Evolutionary conservation across 2,888 invertebrate species (phyloP), one percentile per base, ranked within the genome.

Genomic region (Lathronympha strigana): DNA sequence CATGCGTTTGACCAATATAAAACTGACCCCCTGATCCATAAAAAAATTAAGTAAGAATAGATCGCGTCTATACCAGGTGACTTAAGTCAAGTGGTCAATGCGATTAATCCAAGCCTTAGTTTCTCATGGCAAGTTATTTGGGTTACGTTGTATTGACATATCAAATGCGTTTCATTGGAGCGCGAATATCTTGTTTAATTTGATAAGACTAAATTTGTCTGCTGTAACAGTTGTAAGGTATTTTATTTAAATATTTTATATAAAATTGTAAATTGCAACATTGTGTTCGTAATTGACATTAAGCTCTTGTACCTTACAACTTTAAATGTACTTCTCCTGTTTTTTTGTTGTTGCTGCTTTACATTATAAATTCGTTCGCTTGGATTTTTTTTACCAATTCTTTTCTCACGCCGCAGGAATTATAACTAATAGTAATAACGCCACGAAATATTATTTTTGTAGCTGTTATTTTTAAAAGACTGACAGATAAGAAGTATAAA

Each of bases 61-160:
- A 45, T 23, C 23, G n/a, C 15, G 9, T 11, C 19, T 45, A 45
- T 23, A 45, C 23, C 4, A 23, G 45, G 6, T 23, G 21, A n/a
- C 5, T 2, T 23, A 19, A 8, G 17, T 11, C 43, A n/a, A 21
- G 11, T 36, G 36, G 13, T 43, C 40, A 11, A 45, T 13, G 23
- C n/a, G 15, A 45, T 6, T 15, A 45, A 45, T 21, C 21, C 23
- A 13, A 4, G 19, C 43, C 43, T 19, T 43, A 43, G 57, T 61
- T 61, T 61, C 60, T 61, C 60, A 61, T 61, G 50, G 38, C 15
- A 25, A 60, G 50, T 50, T 61, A 61, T 61, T 61, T 50, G 36
- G 60, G 60, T 50, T 61, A 50, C 25, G 38, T 57, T 51, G 38
- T 47, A 47, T 58, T 61, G 60, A 50, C 38, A 50, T 61, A 17